Percentiles rank a stretch among this genome's conserved stretches.
phyloP scores from a whole-genome alignment of 2,113 vertebrate genomes.

The Candoia aspera region DNA sequence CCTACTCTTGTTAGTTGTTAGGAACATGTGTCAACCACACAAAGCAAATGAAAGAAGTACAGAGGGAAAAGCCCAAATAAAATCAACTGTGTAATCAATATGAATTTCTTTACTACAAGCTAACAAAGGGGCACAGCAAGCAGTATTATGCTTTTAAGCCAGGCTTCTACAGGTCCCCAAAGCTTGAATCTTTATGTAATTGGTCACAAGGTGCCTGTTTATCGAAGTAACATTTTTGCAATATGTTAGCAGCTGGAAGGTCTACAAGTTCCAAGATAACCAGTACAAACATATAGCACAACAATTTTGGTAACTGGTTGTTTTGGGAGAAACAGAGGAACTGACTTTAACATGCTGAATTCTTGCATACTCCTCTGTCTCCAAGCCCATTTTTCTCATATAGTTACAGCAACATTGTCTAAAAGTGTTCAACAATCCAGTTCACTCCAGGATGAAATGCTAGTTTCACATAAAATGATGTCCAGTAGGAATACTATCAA shows the following conservation, averaged over 20 bases:
- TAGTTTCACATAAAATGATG: not conserved
- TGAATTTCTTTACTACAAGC: not conserved
- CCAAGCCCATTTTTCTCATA: not conserved
- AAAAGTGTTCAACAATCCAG: not conserved
- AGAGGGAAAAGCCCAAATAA: not conserved
- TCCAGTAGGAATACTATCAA: not conserved
- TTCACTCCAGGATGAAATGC: not conserved
- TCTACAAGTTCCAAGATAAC: constrained; percentile 1
- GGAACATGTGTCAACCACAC: not conserved
- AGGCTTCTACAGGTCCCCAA: not conserved
- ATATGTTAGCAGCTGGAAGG: not conserved
- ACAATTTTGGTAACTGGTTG: not conserved
- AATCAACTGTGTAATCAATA: constrained; percentile 8
- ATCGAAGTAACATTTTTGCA: constrained; percentile 10
- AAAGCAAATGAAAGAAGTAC: not conserved
- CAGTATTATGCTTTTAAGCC: not conserved
- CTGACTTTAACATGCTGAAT: not conserved
- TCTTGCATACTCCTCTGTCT: not conserved
- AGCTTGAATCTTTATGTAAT: constrained; percentile 22
- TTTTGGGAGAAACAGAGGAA: not conserved
- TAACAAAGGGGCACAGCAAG: not conserved
- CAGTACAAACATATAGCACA: not conserved
- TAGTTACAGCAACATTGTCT: not conserved
- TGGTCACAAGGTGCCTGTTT: constrained; percentile 31
- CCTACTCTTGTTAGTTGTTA: not conserved